A percentile compares a stretch with the other conserved stretches of the same genome.
These are phyloP conservation scores for Pseudorhombus dupliciocellatus DNA, from an alignment of 2,113 vertebrate species.

Conservation along the genomic window DNA sequence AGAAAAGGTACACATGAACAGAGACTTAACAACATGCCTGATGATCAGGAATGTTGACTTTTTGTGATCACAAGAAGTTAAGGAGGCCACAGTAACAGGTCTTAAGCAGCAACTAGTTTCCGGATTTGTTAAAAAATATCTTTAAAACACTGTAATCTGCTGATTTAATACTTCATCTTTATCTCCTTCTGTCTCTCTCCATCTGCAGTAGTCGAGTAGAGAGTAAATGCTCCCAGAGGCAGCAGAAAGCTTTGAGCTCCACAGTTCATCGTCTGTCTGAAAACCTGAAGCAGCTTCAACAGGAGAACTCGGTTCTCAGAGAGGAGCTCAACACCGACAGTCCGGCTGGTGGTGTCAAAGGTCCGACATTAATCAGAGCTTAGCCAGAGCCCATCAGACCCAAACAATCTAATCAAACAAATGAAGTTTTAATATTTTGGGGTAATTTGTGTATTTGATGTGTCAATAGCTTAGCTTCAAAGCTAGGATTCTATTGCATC, in stretches of 20 bases:
- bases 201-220: conserved; percentile 75
- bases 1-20: conserved; percentile 83
- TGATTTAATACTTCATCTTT: background rate
- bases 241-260: conserved; percentile 83
- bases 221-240: conserved; percentile 79
- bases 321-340: conserved; percentile 84
- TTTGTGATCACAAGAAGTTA: too few relatives aligned
- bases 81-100: background rate
- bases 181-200: conserved; percentile 1
- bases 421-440: background rate
- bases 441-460: background rate
- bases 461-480: too few relatives aligned
- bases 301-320: conserved; percentile 86
- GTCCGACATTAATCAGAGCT: conserved; percentile 57
- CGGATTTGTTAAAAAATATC: too few relatives aligned
- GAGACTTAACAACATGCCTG: background rate
- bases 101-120: too few relatives aligned
- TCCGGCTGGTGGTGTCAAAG: conserved; percentile 77
- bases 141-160: too few relatives aligned
- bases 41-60: too few relatives aligned
- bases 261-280: conserved; percentile 85
- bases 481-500: too few relatives aligned
- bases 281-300: conserved; percentile 85
- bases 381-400: too few relatives aligned
- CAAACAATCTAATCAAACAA: too few relatives aligned